phyloP scores from a whole-genome alignment of 2,113 vertebrate species.

The Albula goreensis region DNA sequence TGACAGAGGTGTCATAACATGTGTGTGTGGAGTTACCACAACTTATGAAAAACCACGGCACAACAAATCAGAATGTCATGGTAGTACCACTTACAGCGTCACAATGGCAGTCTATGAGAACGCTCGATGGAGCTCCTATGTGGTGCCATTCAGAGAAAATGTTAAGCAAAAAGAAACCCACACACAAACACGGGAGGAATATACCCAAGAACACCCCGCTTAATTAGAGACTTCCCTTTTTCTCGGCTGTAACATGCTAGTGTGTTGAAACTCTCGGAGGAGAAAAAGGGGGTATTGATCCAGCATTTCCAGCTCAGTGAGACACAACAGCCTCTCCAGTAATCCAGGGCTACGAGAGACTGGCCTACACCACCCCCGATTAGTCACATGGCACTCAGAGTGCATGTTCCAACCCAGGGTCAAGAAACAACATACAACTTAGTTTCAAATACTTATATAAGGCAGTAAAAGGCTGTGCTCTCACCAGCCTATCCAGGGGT shows the following conservation, averaged over 20 bases:
- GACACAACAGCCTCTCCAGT: not conserved
- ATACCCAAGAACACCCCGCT: not conserved
- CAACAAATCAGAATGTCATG: too few relatives aligned
- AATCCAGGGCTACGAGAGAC: not conserved
- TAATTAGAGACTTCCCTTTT: not conserved
- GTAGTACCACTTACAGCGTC: too few relatives aligned
- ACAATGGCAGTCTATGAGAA: not conserved
- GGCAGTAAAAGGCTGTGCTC: too few relatives aligned
- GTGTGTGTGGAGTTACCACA: too few relatives aligned
- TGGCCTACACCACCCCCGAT: not conserved
- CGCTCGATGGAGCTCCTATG: not conserved
- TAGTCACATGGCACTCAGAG: not conserved
- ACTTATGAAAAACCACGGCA: too few relatives aligned
- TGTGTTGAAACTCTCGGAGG: not conserved
- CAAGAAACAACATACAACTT: too few relatives aligned
- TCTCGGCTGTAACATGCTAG: not conserved
- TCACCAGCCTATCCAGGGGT: too few relatives aligned
- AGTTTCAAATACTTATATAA: too few relatives aligned
- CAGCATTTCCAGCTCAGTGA: slow-evolving; percentile 3
- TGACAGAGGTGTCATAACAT: too few relatives aligned
- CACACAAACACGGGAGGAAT: not conserved
- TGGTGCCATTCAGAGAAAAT: not conserved
- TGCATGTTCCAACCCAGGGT: not conserved
- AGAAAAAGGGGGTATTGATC: slow-evolving; percentile 21
- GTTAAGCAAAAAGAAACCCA: not conserved